Percentiles rank a stretch among this genome's conserved stretches.
These are phyloP conservation scores for Ellobium chinense DNA, from an alignment of 2,888 invertebrate species.

Conservation along the genomic window DNA sequence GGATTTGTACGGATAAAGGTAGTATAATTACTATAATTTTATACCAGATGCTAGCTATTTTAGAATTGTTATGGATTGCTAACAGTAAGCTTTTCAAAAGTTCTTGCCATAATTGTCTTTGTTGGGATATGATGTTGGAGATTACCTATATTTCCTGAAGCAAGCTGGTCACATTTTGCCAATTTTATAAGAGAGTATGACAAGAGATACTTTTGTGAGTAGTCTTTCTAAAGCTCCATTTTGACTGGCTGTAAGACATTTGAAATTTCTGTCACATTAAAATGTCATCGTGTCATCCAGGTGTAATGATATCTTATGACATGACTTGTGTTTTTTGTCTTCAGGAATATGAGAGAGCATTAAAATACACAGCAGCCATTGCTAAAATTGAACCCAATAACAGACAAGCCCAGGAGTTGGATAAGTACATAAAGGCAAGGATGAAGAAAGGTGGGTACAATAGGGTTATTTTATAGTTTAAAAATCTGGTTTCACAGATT, in stretches of 20 bases:
- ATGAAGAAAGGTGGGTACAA: constrained; percentile 87
- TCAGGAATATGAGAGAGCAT: constrained; percentile 90
- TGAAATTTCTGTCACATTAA: background rate
- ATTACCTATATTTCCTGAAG: background rate
- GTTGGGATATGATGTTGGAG: too few relatives aligned
- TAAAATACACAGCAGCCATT: constrained; percentile 90
- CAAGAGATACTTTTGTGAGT: too few relatives aligned
- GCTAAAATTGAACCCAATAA: constrained; percentile 91
- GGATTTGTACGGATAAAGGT: constrained; percentile 92
- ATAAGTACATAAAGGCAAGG: constrained; percentile 91
- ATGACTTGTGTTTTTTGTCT: background rate
- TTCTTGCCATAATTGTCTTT: too few relatives aligned
- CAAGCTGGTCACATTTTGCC: background rate
- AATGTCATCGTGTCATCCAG: too few relatives aligned
- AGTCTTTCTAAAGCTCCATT: too few relatives aligned
- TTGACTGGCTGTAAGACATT: background rate
- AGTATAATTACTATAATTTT: background rate
- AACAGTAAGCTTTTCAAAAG: too few relatives aligned
- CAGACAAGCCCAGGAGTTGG: constrained; percentile 90
- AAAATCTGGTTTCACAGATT: too few relatives aligned
- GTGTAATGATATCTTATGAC: background rate
- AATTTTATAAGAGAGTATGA: background rate
- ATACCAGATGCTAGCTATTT: too few relatives aligned
- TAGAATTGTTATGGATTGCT: too few relatives aligned
- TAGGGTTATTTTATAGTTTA: background rate